phyloP scores from a whole-genome alignment of 2,113 vertebrate genomes.

The Hepsetus odoe region DNA sequence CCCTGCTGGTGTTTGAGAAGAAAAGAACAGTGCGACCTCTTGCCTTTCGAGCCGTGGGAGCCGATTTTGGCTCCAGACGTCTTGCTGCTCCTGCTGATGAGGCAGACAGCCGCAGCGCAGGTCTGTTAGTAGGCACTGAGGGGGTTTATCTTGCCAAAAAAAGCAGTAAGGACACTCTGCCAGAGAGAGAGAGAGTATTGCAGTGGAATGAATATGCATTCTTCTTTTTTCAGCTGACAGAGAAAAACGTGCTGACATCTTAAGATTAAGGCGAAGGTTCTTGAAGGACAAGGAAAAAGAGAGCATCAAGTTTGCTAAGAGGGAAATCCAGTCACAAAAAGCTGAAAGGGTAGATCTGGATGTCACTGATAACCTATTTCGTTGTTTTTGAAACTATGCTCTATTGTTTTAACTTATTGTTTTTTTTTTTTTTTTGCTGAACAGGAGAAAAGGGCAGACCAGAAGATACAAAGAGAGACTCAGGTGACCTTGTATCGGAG shows the following conservation, averaged over 20 bases:
- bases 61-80: slow-evolving; percentile 84
- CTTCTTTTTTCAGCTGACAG: slow-evolving; percentile 66
- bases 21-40: slow-evolving; percentile 75
- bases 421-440: slow-evolving; percentile 39
- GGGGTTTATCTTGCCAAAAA: neutral
- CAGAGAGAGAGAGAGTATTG: neutral
- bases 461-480: slow-evolving; percentile 84
- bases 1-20: slow-evolving; percentile 84
- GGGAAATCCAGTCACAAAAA: slow-evolving; percentile 83
- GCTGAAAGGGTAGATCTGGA: slow-evolving; percentile 80
- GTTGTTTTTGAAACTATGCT: neutral
- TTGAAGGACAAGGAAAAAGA: slow-evolving; percentile 90
- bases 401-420: too few species aligned
- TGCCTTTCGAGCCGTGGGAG: slow-evolving; percentile 78
- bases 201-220: neutral
- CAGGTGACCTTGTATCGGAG: slow-evolving; percentile 90
- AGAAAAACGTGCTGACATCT: slow-evolving; percentile 83
- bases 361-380: neutral
- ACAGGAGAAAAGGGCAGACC: slow-evolving; percentile 85
- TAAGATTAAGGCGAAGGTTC: slow-evolving; percentile 87
- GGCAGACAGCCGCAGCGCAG: slow-evolving; percentile 80
- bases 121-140: slow-evolving; percentile 59
- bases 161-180: slow-evolving; percentile 70
- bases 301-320: slow-evolving; percentile 84
- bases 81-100: slow-evolving; percentile 79